Conservation (phyloP, 2,888 invertebrate species). For the Melanostoma mellinum region DNA sequence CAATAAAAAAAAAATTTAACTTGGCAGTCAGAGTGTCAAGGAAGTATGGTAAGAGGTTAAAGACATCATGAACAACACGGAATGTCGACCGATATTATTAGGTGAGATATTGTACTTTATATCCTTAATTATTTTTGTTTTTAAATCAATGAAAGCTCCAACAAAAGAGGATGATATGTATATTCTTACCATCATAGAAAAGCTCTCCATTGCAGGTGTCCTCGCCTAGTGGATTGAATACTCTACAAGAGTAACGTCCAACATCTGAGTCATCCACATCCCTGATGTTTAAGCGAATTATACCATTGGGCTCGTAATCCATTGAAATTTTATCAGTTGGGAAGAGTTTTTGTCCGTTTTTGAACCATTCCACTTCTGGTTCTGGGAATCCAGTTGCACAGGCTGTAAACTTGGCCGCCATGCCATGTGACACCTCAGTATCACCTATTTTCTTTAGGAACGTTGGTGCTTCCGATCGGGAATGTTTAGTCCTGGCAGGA, state of each 20-base stretch:
- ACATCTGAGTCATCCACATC: conserved; percentile 91
- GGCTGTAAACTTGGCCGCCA: conserved; percentile 96
- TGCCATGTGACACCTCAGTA: conserved; percentile 92
- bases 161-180: background rate
- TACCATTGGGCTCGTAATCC: conserved; percentile 88
- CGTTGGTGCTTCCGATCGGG: conserved; percentile 91
- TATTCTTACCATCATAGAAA: conserved; percentile 87
- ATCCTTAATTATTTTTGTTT: no score
- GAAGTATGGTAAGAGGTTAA: no score
- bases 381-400: conserved; percentile 94
- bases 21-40: no score
- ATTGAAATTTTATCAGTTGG: conserved; percentile 92
- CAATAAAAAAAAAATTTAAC: background rate
- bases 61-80: no score
- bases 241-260: conserved; percentile 91
- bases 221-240: conserved; percentile 93
- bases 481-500: conserved; percentile 85
- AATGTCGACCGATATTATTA: no score
- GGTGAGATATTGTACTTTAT: no score
- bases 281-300: conserved; percentile 90
- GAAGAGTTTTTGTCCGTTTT: conserved; percentile 90
- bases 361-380: conserved; percentile 93
- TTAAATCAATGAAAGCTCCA: no score
- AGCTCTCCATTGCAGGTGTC: conserved; percentile 91
- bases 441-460: conserved; percentile 95